phyloP scores from a whole-genome alignment of 2,797 vertebrate species.

The Tapera naevia region DNA sequence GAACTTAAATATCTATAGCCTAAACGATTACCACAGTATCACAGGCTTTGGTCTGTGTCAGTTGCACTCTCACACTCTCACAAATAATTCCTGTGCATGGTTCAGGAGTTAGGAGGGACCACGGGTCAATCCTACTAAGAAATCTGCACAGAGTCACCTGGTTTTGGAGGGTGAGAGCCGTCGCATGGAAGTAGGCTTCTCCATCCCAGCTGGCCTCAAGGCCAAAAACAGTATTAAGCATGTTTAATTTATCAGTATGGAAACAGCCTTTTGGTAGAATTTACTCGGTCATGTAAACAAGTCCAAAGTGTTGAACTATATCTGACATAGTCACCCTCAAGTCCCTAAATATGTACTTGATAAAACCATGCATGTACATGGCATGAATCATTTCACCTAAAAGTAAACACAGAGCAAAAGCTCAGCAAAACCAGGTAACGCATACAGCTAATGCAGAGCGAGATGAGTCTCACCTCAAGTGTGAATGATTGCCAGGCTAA shows the following conservation, averaged over 20 bases:
- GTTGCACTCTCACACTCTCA: not conserved
- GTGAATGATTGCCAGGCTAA: not conserved
- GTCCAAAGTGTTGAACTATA: not conserved
- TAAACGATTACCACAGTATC: not conserved
- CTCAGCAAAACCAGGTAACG: not conserved
- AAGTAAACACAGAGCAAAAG: not conserved
- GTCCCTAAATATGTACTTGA: not conserved
- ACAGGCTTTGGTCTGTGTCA: not conserved
- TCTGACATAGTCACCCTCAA: not conserved
- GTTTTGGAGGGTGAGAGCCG: not conserved
- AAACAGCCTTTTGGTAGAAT: not conserved
- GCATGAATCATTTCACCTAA: not conserved
- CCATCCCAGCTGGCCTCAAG: not conserved
- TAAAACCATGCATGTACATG: not conserved
- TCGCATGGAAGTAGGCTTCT: not conserved
- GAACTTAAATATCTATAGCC: not conserved
- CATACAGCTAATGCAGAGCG: not conserved
- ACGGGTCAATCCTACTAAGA: not conserved
- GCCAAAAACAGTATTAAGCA: not conserved
- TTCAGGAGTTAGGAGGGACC: not conserved
- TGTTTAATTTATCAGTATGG: not conserved
- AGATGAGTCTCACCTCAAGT: not conserved
- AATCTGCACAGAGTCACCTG: not conserved
- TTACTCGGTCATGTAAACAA: not conserved
- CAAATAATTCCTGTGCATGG: accelerated